phyloP scores from a whole-genome alignment of 2,113 vertebrate species.

The Brachyhypopomus gauderio region DNA sequence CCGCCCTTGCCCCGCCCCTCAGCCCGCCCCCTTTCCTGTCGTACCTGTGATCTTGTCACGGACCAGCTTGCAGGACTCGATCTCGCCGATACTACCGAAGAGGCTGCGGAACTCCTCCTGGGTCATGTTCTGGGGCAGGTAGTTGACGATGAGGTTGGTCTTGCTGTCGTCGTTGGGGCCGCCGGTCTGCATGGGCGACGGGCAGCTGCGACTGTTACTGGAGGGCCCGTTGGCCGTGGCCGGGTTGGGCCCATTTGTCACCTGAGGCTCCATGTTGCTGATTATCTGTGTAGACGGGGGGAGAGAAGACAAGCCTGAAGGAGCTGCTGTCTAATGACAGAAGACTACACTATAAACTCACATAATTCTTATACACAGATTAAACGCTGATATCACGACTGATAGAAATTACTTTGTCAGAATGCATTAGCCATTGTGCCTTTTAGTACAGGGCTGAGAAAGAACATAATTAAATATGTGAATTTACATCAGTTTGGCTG shows the following conservation, averaged over 20 bases:
- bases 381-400: neutral
- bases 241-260: conserved; percentile 97
- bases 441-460: neutral
- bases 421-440: neutral
- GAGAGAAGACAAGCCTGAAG: conserved; percentile 1
- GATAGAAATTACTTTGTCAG: neutral
- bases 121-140: conserved; percentile 99
- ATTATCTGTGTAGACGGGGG: conserved; percentile 85
- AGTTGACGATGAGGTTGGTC: conserved; percentile 99
- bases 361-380: neutral
- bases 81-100: conserved; percentile 99
- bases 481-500: neutral
- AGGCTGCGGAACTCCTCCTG: conserved; percentile 99
- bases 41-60: conserved; percentile 99
- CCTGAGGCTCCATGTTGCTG: conserved; percentile 99
- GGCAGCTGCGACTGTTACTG: conserved; percentile 97
- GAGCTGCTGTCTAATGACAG: neutral
- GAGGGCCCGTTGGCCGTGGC: conserved; percentile 97
- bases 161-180: conserved; percentile 98
- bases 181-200: conserved; percentile 98
- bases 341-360: neutral
- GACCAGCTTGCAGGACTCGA: conserved; percentile 99
- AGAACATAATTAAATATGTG: neutral
- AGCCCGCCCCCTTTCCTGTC: neutral
- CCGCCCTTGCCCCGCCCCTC: neutral